These are phyloP conservation scores for Cydia amplana DNA, from an alignment of 1,140 invertebrate species.

Conservation along the genomic window DNA sequence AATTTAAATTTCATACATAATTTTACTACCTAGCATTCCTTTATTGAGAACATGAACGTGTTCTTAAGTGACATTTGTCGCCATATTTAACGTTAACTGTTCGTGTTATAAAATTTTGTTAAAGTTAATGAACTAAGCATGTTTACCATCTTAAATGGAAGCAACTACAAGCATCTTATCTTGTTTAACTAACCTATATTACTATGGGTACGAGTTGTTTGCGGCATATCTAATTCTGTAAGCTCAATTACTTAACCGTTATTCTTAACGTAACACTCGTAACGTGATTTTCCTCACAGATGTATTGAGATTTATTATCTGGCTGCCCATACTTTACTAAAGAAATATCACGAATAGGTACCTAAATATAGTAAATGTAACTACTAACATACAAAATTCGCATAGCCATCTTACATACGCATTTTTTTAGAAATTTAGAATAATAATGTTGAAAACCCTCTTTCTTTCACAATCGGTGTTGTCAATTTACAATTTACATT, in stretches of 20 bases:
- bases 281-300: not conserved
- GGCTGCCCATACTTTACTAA: not conserved
- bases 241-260: not conserved
- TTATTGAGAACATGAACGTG: no score
- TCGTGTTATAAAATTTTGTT: no score
- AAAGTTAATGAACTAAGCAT: not conserved
- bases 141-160: not conserved
- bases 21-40: no score
- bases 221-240: not conserved
- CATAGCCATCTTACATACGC: no score
- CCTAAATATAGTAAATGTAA: not conserved
- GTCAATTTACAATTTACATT: no score
- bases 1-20: no score
- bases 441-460: no score
- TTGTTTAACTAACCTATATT: constrained; percentile 7
- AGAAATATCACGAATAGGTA: not conserved
- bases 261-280: not conserved
- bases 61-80: no score
- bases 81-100: no score
- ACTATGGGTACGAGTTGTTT: not conserved
- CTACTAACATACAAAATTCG: no score
- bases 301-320: not conserved
- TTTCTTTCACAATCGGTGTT: no score
- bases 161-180: not conserved
- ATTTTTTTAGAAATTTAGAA: no score